phyloP scores from a whole-genome alignment of 2,797 vertebrate species.

The Amniataba percoides region DNA sequence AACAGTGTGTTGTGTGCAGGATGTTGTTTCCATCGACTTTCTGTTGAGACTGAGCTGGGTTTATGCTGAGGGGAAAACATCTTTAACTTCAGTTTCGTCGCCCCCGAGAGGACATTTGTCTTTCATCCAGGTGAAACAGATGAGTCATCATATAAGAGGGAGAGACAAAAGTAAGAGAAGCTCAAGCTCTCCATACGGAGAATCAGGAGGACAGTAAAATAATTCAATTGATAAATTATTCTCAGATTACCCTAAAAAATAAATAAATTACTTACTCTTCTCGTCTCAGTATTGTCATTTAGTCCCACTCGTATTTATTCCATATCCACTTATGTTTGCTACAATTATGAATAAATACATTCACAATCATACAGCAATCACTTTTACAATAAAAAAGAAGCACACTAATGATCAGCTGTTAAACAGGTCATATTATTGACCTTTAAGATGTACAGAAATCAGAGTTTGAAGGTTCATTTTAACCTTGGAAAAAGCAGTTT shows the following conservation, averaged over 20 bases:
- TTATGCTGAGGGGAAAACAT: neutral
- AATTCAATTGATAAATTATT: neutral
- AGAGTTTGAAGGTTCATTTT: neutral
- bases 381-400: neutral
- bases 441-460: neutral
- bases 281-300: neutral
- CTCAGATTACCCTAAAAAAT: neutral
- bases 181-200: neutral
- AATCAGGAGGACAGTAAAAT: neutral
- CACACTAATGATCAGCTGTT: neutral
- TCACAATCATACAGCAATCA: neutral
- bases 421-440: neutral
- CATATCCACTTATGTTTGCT: neutral
- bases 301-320: neutral
- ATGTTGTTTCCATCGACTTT: neutral
- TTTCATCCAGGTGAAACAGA: neutral
- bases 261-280: neutral
- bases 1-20: neutral
- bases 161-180: constrained; percentile 6
- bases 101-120: neutral
- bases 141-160: constrained; percentile 8
- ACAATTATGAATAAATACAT: neutral
- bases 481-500: neutral
- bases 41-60: neutral
- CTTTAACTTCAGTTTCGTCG: neutral